Base-by-base conservation (phyloP, 2,888 invertebrate genomes). In the Aproaerema taeniolella region DNA sequence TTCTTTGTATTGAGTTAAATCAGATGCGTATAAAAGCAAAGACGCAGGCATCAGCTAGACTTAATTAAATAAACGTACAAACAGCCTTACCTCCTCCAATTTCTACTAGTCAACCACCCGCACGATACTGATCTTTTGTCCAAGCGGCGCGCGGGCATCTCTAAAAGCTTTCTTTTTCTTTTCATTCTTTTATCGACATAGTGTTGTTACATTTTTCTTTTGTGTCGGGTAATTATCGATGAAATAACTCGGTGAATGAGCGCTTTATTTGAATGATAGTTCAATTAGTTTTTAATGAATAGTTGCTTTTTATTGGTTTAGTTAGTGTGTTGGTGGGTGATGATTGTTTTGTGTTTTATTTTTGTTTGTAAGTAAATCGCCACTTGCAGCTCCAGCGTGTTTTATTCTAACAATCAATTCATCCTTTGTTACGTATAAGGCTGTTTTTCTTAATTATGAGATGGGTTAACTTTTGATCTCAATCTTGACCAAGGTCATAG, bases 161-260 rank as follows among this genome's bases (percentile, higher is more conserved):
- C 25, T 64, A 61, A 45, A 42, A 44, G 45, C 26, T 16, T 13
- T 49, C 38, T 52, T 57, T 63, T 65, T 15, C 15, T 34, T 34
- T 33, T 34, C 8, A 8, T 52, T 51, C 54, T 52, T 47, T 49
- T 53, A 50, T 47, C 31, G 53, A 35, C 20, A 28, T 65, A 66
- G 62, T 67, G 67, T 52, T 67, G 68, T 67, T 64, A 60, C 61
- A 55, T 53, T 59, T 55, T 54, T 54, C 49, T 44, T 61, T 66
- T 67, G 68, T 68, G 54, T 58, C 43, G 15, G 32, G 48, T 50
- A 66, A 70, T 71, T 68, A 65, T 66, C 58, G 63, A 64, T 55
- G 51, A 58, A 58, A 52, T 26, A 43, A 40, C 41, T 34, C n/a
- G 8, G 45, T 43, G 46, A 33, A 51, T 46, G 52, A 46, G 47